These are phyloP conservation scores for Hirtodrosophila trivittata DNA, from an alignment of 2,888 invertebrate species.

Conservation along the genomic window DNA sequence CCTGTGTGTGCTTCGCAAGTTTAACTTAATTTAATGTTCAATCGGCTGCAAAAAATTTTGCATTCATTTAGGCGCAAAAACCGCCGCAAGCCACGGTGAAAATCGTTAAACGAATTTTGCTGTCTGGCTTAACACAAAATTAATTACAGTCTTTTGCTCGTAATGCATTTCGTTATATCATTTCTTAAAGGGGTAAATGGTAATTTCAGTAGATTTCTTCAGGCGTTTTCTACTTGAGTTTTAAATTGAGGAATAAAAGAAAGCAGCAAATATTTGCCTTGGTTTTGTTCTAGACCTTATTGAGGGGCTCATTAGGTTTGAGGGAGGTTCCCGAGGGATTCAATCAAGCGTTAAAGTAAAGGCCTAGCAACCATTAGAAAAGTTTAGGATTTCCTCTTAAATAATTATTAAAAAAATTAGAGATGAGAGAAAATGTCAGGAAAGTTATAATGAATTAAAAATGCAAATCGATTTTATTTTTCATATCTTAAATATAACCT, in stretches of 20 bases:
- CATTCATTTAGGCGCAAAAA: constrained; percentile 16
- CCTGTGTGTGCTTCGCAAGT: constrained; percentile 18
- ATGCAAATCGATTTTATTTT: too few relatives aligned
- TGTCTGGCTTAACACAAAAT: constrained; percentile 24
- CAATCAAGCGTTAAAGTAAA: constrained; percentile 27
- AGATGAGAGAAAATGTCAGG: too few relatives aligned
- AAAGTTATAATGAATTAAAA: too few relatives aligned
- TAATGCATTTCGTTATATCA: constrained; percentile 24
- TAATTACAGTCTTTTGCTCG: constrained; percentile 25
- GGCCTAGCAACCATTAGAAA: constrained; percentile 25
- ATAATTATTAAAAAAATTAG: constrained; percentile 3
- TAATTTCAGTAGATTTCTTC: constrained; percentile 19
- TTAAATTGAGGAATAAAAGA: constrained; percentile 16
- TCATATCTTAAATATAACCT: constrained; percentile 6
- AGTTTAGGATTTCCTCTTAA: background rate
- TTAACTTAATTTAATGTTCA: constrained; percentile 32
- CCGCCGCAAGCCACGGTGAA: constrained; percentile 5
- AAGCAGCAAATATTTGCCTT: constrained; percentile 47
- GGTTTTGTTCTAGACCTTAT: constrained; percentile 18
- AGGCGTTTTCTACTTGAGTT: constrained; percentile 32
- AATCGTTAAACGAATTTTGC: constrained; percentile 19
- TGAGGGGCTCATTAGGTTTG: constrained; percentile 36
- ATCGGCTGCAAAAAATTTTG: constrained; percentile 32
- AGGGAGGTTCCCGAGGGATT: constrained; percentile 4
- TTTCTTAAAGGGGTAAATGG: constrained; percentile 27